A percentile compares a stretch with the other conserved stretches of the same genome.
Evolutionary conservation across 2,113 vertebrate species (phyloP).

Genomic region (Sapayoa aenigma): DNA sequence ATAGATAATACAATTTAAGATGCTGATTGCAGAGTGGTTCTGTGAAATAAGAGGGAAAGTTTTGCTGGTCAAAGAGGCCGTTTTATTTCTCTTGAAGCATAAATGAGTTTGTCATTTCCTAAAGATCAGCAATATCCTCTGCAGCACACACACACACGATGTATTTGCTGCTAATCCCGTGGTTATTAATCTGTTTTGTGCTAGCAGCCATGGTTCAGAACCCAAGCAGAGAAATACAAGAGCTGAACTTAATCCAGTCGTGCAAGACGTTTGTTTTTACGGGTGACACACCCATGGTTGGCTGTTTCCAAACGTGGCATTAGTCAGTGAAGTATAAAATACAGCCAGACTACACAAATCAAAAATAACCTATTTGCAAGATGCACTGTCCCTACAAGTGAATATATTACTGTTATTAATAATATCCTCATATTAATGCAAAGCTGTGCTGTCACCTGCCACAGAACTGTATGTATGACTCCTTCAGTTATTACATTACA

Average conservation of each 20-base stretch:
- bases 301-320: background rate
- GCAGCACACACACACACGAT: background rate
- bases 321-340: background rate
- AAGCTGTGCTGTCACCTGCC: slow-evolving; percentile 17
- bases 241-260: background rate
- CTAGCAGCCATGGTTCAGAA: background rate
- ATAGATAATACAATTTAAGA: slow-evolving; percentile 52
- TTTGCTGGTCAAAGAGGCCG: background rate
- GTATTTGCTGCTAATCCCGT: background rate
- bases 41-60: slow-evolving; percentile 40
- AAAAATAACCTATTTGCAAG: background rate
- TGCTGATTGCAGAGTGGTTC: background rate
- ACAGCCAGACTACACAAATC: background rate
- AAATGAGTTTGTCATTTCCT: background rate
- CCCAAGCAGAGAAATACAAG: background rate
- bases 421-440: background rate
- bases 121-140: background rate
- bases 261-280: background rate
- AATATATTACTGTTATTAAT: background rate
- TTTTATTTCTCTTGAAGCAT: background rate
- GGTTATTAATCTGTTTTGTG: background rate
- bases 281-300: background rate
- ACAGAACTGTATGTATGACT: background rate
- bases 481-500: slow-evolving; percentile 52
- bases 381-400: background rate